Evolutionary conservation across 1,140 invertebrate species (phyloP).

Genomic region (Nephila pilipes): DNA sequence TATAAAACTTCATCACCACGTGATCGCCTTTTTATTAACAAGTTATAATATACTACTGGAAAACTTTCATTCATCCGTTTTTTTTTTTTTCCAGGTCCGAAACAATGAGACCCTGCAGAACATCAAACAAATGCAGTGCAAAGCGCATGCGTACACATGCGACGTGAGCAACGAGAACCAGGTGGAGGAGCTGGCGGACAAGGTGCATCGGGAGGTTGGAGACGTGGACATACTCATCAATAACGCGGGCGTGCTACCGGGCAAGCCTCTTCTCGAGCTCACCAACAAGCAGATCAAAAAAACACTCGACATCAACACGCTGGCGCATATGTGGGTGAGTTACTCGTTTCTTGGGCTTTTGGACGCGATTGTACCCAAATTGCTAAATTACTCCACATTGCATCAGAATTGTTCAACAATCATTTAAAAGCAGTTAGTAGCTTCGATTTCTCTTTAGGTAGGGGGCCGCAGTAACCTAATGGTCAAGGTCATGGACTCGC

Average conservation of each 20-base stretch:
- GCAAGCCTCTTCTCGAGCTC: conserved; percentile 86
- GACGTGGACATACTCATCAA: conserved; percentile 88
- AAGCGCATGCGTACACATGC: conserved; percentile 68
- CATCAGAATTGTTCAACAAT: too few species aligned
- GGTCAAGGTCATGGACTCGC: too few species aligned
- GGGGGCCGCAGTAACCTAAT: too few species aligned
- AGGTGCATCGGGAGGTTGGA: conserved; percentile 82
- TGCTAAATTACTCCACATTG: too few species aligned
- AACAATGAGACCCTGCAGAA: conserved; percentile 61
- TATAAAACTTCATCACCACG: too few species aligned
- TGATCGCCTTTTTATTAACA: too few species aligned
- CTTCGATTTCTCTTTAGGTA: too few species aligned
- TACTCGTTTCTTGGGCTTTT: too few species aligned
- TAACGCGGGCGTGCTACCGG: conserved; percentile 94
- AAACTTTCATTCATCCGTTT: too few species aligned
- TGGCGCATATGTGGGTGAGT: conserved; percentile 89
- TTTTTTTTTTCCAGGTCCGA: background rate
- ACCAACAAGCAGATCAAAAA: conserved; percentile 86
- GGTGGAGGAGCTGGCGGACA: conserved; percentile 75
- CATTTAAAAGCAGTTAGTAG: too few species aligned
- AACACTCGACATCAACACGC: conserved; percentile 89
- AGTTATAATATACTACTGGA: too few species aligned
- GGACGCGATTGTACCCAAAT: too few species aligned
- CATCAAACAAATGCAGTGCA: conserved; percentile 82
- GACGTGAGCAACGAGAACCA: conserved; percentile 78